Conservation (phyloP, 1,140 invertebrate species). For the Calycopis cecrops region DNA sequence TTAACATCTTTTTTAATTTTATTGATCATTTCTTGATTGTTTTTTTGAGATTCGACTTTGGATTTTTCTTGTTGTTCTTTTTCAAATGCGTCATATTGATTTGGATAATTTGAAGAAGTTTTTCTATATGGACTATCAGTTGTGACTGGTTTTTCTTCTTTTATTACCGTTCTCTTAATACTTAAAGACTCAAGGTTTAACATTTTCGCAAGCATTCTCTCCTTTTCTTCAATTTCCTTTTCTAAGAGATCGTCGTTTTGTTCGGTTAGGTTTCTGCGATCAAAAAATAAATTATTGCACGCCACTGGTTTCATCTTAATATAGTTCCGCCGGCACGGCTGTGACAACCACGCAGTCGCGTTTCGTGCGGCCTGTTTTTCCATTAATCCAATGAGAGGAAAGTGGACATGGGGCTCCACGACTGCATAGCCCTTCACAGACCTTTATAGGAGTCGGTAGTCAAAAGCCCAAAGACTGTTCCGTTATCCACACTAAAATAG, state of each 20-base stretch:
- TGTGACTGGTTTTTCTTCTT: not conserved
- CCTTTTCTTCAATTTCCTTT: conserved; percentile 68
- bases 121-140: not conserved
- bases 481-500: too few relatives aligned
- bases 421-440: too few relatives aligned
- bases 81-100: conserved; percentile 1
- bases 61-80: conserved; percentile 11
- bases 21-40: conserved; percentile 14
- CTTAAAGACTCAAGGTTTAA: conserved; percentile 67
- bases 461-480: too few relatives aligned
- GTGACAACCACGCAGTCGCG: too few relatives aligned
- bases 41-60: conserved; percentile 15
- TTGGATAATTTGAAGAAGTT: not conserved
- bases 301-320: too few relatives aligned
- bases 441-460: too few relatives aligned
- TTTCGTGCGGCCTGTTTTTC: too few relatives aligned
- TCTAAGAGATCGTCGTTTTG: conserved; percentile 57
- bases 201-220: conserved; percentile 69
- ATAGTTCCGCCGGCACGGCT: too few relatives aligned
- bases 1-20: conserved; percentile 11
- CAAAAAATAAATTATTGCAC: conserved; percentile 8
- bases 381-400: too few relatives aligned
- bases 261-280: conserved; percentile 38
- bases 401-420: too few relatives aligned
- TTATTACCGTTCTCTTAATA: conserved; percentile 29